Conservation (phyloP, 2,113 vertebrate species). For the Sterna hirundo region DNA sequence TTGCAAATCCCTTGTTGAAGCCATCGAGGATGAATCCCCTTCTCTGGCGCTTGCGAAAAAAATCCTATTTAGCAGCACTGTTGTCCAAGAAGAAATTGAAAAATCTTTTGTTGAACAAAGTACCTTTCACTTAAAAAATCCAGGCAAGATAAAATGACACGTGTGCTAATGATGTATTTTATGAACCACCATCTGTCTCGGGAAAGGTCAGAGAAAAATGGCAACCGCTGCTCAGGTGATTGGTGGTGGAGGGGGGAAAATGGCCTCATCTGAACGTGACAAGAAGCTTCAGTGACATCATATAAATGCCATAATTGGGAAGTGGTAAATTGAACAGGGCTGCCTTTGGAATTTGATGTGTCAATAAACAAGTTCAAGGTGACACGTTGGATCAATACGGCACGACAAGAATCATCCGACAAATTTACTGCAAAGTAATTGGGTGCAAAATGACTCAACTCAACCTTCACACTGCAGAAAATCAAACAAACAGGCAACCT, state of each 20-base stretch:
- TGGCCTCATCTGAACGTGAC: slow-evolving; percentile 82
- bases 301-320: slow-evolving; percentile 99
- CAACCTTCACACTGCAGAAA: slow-evolving; percentile 87
- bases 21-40: background rate
- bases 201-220: slow-evolving; percentile 88
- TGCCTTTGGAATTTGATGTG: slow-evolving; percentile 91
- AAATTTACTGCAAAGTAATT: slow-evolving; percentile 99
- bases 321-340: slow-evolving; percentile 90
- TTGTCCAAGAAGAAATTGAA: slow-evolving; percentile 56
- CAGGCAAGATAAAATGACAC: slow-evolving; percentile 79
- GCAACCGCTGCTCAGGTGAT: slow-evolving; percentile 74
- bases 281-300: slow-evolving; percentile 92
- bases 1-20: accelerated
- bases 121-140: slow-evolving; percentile 78
- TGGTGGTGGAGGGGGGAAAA: slow-evolving; percentile 73
- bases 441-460: slow-evolving; percentile 94
- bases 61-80: slow-evolving; percentile 36
- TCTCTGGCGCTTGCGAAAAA: background rate
- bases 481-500: slow-evolving; percentile 78
- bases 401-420: slow-evolving; percentile 97
- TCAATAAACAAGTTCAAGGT: slow-evolving; percentile 99
- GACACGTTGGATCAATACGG: slow-evolving; percentile 95
- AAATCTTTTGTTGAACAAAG: slow-evolving; percentile 81
- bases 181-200: slow-evolving; percentile 82
- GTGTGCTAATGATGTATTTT: slow-evolving; percentile 86